These are phyloP conservation scores for Noctua janthina DNA, from an alignment of 2,888 invertebrate species.

Conservation along the genomic window DNA sequence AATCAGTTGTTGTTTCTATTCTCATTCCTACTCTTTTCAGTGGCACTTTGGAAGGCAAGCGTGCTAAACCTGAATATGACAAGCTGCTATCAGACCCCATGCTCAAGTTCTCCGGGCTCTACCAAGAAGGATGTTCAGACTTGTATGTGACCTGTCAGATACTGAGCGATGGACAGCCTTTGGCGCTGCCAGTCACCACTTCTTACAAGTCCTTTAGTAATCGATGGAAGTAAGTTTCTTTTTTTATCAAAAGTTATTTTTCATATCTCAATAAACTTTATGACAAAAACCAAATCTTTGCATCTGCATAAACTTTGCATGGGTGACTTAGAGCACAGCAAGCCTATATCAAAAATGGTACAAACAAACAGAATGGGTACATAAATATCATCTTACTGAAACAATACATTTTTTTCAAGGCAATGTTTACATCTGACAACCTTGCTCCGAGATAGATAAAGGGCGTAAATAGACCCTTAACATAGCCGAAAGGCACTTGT, in stretches of 20 bases:
- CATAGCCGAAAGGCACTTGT: no score
- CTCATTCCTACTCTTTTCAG: slow-evolving; percentile 84
- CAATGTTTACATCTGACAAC: not conserved
- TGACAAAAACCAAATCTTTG: not conserved
- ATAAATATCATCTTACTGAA: slow-evolving; percentile 34
- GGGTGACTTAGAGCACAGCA: not conserved
- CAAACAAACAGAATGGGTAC: slow-evolving; percentile 4
- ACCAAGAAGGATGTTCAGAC: slow-evolving; percentile 96
- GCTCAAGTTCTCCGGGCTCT: slow-evolving; percentile 97
- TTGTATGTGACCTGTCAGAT: slow-evolving; percentile 97
- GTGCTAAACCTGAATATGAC: slow-evolving; percentile 96
- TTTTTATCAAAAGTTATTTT: not conserved
- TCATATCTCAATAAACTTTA: not conserved
- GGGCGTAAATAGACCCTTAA: no score
- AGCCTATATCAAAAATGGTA: not conserved
- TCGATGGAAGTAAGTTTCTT: slow-evolving; percentile 95
- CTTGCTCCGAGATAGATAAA: not conserved
- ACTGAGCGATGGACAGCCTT: slow-evolving; percentile 94
- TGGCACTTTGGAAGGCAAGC: slow-evolving; percentile 97
- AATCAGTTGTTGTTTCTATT: not conserved
- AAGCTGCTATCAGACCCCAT: slow-evolving; percentile 96
- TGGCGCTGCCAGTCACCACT: slow-evolving; percentile 96
- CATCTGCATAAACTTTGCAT: not conserved
- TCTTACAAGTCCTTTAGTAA: slow-evolving; percentile 98
- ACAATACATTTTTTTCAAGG: slow-evolving; percentile 35